Percentiles rank a stretch among this genome's conserved stretches.
Evolutionary conservation across 2,888 invertebrate species (phyloP).

Genomic region (Dioctria rufipes): DNA sequence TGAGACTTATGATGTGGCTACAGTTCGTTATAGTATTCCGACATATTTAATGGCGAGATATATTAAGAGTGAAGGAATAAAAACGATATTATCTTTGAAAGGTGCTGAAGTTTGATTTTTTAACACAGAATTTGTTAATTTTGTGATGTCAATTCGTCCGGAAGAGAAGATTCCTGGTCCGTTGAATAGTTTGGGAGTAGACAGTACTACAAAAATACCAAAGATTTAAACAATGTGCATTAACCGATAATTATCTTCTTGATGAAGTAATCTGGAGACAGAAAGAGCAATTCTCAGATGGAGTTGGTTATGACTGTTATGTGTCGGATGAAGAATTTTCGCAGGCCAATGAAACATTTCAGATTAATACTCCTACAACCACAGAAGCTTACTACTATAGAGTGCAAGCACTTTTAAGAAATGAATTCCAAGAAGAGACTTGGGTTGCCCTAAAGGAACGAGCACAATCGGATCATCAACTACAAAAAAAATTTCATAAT

Average conservation of each 20-base stretch:
- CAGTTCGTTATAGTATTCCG: conserved; percentile 70
- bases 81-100: conserved; percentile 93
- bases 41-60: conserved; percentile 89
- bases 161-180: conserved; percentile 78
- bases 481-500: no score
- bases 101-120: conserved; percentile 95
- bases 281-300: conserved; percentile 86
- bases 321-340: conserved; percentile 75
- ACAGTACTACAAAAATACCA: conserved; percentile 13
- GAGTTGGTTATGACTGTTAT: conserved; percentile 72
- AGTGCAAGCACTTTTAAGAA: conserved; percentile 68
- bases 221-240: conserved; percentile 86
- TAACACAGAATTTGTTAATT: conserved; percentile 88
- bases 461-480: conserved; percentile 67
- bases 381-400: conserved; percentile 84
- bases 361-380: conserved; percentile 82
- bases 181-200: conserved; percentile 64
- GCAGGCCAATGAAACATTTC: conserved; percentile 73
- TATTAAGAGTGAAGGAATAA: conserved; percentile 88
- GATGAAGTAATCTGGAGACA: conserved; percentile 92
- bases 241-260: conserved; percentile 83
- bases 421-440: conserved; percentile 70
- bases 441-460: conserved; percentile 71
- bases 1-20: conserved; percentile 80
- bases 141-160: conserved; percentile 82